Percentiles rank a stretch among this genome's conserved stretches.
Evolutionary conservation across 2,888 invertebrate species (phyloP).

Genomic region (Limnephilus marmoratus): DNA sequence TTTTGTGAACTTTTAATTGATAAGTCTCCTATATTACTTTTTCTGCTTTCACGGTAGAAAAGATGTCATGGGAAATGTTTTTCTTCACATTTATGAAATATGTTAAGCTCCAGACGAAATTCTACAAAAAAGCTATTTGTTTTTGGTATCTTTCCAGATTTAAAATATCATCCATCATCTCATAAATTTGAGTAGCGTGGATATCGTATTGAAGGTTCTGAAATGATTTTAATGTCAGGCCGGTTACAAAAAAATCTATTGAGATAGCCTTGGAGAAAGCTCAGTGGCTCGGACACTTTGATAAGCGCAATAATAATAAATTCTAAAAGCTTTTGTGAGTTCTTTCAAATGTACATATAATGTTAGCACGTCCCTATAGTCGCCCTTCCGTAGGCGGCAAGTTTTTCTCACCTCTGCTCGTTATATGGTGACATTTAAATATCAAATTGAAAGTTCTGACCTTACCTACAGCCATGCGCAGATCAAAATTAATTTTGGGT

Average conservation of each 20-base stretch:
- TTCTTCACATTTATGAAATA: background rate
- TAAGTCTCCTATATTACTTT: background rate
- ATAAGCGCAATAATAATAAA: background rate
- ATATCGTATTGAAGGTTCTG: background rate
- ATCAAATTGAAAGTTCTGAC: background rate
- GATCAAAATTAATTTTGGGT: background rate
- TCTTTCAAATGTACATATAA: background rate
- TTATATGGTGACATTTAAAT: background rate
- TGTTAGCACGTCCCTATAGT: background rate
- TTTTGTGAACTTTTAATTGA: background rate
- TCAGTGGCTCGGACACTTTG: background rate
- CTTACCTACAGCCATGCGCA: background rate
- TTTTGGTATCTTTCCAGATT: background rate
- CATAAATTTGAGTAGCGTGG: background rate
- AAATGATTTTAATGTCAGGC: slow-evolving; percentile 13
- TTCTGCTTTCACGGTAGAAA: background rate
- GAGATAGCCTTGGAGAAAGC: background rate
- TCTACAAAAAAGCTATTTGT: background rate
- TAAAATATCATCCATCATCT: slow-evolving; percentile 5
- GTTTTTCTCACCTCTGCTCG: background rate
- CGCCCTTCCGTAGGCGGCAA: background rate
- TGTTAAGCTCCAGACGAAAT: background rate
- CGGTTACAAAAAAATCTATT: background rate
- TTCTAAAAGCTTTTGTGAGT: background rate
- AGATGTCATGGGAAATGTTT: background rate